Evolutionary conservation across 53 echinoderm and acorn worm genomes (phyloP), one percentile per base, ranked within the genome.

Genomic region (Holothuria scabra): DNA sequence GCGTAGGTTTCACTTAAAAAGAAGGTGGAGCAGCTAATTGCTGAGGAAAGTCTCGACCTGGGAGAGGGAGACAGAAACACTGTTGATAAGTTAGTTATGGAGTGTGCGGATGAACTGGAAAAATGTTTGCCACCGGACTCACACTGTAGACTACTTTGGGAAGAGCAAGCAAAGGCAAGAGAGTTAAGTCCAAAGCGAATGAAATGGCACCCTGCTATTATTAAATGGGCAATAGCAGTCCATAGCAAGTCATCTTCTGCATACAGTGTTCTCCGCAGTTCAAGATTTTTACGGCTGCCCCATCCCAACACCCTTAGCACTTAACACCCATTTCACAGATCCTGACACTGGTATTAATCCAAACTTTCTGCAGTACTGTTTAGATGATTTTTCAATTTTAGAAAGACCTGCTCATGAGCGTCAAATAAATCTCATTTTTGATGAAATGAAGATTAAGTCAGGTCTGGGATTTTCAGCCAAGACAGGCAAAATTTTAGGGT

Each of bases 131-230:
- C 26, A 6, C 26, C 23, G 12, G 22, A 22, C 22, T 61, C 26
- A 6, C 62, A 61, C 7, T 61, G 62, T 14, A 5, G 26, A 5
- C 22, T 26, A 5, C 22, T 61, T 11, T 22, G 22, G 62, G 62
- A 26, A 61, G 62, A 61, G 26, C 62, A 61, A 61, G 22, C 26
- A 61, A 61, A 61, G 62, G 23, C 62, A 61, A 61, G 62, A 44
- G 23, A 61, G 62, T 7, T 5, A 5, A 14, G 23, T 5, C 62
- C 62, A 6, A 61, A 61, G 26, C 64, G n/a, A 63, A 63, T 63
- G 64, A 12, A 12, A 9, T 63, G 64, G 19, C 64, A 63, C 29
- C 64, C 64, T 7, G 29, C 29, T 1, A 63, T 63, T 1, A 63
- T 29, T 4, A 63, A 63, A 29, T 63, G 64, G 64, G 64, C 64